Evolutionary conservation across 2,888 invertebrate species (phyloP), one percentile per base, ranked within the genome.

Genomic region (Lymantria monacha): DNA sequence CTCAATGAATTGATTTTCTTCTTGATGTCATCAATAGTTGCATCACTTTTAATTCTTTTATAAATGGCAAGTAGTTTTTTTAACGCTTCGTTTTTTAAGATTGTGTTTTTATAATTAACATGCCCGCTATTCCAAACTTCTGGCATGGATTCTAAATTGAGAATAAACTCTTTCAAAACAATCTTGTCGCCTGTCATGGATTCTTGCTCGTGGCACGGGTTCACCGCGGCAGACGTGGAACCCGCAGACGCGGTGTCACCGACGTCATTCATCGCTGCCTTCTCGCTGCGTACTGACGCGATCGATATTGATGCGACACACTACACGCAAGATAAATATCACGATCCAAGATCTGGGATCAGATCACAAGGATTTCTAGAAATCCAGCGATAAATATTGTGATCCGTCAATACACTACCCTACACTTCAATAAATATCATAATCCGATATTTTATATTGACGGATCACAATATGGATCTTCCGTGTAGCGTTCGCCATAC

Each of bases 291-390:
- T 48, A 48, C 52, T 52, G 48, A 52, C 48, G 52, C 48, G 45
- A 42, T 22, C 12, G 22, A 42, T 42, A 42, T 42, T 42, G 42
- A 42, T 14, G 42, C 38, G 44, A n/a, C n/a, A 49, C 43, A 52
- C 49, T 53, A 46, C 46, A 53, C 53, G 53, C 49, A 48, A 52
- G 47, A 51, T 51, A 51, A 51, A 48, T 51, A 48, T 51, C 51
- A 51, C 47, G 51, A 51, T 44, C 44, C 42, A 50, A 37, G 50
- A 30, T 42, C 50, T 50, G 42, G 43, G 50, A 51, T 46, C 50
- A 51, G 50, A 51, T 46, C 42, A 46, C 43, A 42, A 51, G 46
- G 49, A 51, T 46, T 51, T 51, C 46, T 37, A 43, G 46, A n/a
- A n/a, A n/a, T n/a, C n/a, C n/a, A n/a, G n/a, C n/a, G n/a, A n/a